Evolutionary conservation across 2,888 invertebrate genomes (phyloP).

Genomic region (Matsumyia berberina): DNA sequence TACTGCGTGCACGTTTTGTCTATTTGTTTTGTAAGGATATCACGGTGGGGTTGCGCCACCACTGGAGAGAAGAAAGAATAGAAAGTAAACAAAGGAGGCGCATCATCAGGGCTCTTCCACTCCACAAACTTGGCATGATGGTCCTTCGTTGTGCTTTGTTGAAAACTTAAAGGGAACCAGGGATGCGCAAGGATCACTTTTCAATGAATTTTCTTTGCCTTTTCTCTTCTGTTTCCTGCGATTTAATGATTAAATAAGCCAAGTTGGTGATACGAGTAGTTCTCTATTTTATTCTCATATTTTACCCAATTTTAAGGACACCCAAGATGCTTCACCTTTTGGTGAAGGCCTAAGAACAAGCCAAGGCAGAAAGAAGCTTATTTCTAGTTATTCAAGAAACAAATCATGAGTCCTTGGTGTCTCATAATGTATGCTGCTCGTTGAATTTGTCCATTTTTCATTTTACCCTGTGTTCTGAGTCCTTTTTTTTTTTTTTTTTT

Average conservation of each 20-base stretch:
- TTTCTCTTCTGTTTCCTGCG: too few relatives aligned
- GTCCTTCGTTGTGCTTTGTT: constrained; percentile 17
- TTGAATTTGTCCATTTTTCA: constrained; percentile 64
- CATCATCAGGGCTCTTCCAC: constrained; percentile 3
- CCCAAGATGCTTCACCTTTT: neutral
- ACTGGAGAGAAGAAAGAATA: neutral
- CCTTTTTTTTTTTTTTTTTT: constrained; percentile 8
- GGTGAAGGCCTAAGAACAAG: neutral
- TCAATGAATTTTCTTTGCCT: neutral
- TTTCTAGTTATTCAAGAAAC: constrained; percentile 15
- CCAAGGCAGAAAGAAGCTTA: neutral
- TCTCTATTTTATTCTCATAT: constrained; percentile 38
- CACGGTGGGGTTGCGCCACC: neutral
- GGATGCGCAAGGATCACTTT: neutral
- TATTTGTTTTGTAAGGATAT: constrained; percentile 44
- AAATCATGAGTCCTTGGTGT: constrained; percentile 33
- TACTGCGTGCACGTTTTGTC: constrained; percentile 45
- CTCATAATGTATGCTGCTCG: constrained; percentile 61
- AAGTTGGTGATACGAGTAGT: constrained; percentile 14
- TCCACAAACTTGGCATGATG: neutral
- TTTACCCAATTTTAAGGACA: constrained; percentile 37
- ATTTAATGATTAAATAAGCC: constrained; percentile 43
- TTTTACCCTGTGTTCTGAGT: constrained; percentile 22
- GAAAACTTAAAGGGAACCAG: neutral
- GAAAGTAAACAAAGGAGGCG: constrained; percentile 40